These are phyloP conservation scores for Dinocampus coccinellae DNA, from an alignment of 2,888 invertebrate species.

Conservation along the genomic window DNA sequence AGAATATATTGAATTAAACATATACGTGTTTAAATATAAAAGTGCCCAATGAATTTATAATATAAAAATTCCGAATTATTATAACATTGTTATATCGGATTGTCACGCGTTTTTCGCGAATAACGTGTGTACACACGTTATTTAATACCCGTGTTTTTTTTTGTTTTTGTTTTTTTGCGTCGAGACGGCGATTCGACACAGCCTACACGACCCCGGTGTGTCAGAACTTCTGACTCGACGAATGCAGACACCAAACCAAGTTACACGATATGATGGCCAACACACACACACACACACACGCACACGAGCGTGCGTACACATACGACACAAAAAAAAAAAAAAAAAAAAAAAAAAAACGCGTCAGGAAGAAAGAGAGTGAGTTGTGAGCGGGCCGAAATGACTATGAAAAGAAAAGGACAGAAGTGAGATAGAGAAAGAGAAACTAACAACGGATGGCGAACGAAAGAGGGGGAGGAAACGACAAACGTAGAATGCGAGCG, in stretches of 20 bases:
- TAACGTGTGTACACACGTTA: neutral
- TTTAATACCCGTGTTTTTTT: constrained; percentile 24
- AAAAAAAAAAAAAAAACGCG: constrained; percentile 45
- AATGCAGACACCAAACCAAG: constrained; percentile 66
- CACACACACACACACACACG: constrained; percentile 32
- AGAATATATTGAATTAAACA: too few relatives aligned
- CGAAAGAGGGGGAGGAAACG: constrained; percentile 41
- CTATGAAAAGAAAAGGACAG: constrained; percentile 50
- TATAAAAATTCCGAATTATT: too few relatives aligned
- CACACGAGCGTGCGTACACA: constrained; percentile 31
- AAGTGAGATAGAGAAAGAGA: constrained; percentile 44
- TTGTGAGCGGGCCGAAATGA: constrained; percentile 42
- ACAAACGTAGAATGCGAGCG: constrained; percentile 33
- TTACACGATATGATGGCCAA: constrained; percentile 65
- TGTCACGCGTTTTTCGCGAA: neutral
- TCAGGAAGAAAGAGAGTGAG: constrained; percentile 41
- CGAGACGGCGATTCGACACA: constrained; percentile 50
- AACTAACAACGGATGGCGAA: constrained; percentile 35
- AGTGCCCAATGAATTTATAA: too few relatives aligned
- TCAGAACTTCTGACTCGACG: constrained; percentile 63
- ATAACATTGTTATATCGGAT: neutral
- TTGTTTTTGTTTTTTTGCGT: too few relatives aligned
- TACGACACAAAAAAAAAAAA: too few relatives aligned
- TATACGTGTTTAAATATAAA: too few relatives aligned
- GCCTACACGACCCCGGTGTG: constrained; percentile 55